Evolutionary conservation across 1,140 invertebrate species (phyloP), one percentile per base, ranked within the genome.

Genomic region (Kradibia gibbosae): DNA sequence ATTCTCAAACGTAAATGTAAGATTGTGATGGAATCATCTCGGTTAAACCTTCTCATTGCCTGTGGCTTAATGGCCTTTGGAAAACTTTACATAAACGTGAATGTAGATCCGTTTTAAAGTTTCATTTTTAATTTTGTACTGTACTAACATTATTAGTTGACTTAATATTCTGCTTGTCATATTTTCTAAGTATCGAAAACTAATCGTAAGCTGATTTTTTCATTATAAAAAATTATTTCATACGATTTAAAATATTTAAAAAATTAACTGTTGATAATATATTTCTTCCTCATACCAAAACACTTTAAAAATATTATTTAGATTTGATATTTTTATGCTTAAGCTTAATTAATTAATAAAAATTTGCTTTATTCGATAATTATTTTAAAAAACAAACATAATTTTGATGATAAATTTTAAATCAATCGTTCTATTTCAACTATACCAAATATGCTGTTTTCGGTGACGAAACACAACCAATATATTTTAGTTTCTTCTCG

Each of bases 351-450:
- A 73, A 80, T 80, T 22, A 20, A 1, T 60, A 31, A 80, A 80
- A 80, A 73, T 48, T 71, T 60, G 39, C 36, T 39, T 17, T 22
- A 50, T 25, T 22, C 62, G 22, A 48, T 71, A 74, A 80, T 80
- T 74, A 74, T 74, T 39, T 65, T 53, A 8, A 45, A 80, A 74
- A 70, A 25, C 70, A 36, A 74, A 80, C 65, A 65, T 67, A 72
- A 79, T 60, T 72, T 71, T 60, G 72, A 79, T 60, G 39, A 72
- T 79, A 71, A 72, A 79, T 79, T 73, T 42, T n/a, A 71, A 70
- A 53, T 55, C 17, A 20, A 55, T 25, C 20, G n/a, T 28, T 15
- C 39, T 1, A 71, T 39, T 39, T 71, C 7, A 36, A 62, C 31
- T 15, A 7, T 3, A 62, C 31, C 13, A 34, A 5, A 25, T 71